These are phyloP conservation scores for Hypsopygia costalis DNA, from an alignment of 2,888 invertebrate genomes.

Conservation along the genomic window DNA sequence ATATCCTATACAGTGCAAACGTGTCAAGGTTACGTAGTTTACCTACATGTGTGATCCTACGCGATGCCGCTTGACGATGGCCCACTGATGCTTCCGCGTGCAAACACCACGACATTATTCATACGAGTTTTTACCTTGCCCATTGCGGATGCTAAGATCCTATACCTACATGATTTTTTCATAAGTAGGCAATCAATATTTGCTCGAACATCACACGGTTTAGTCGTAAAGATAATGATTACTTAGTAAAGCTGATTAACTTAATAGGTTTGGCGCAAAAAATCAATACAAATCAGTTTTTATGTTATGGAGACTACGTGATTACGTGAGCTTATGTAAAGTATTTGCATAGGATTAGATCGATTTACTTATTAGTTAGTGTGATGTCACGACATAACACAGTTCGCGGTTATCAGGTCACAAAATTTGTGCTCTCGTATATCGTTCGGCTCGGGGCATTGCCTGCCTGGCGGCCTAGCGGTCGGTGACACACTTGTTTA, in stretches of 20 bases:
- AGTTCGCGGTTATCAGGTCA: constrained; percentile 27
- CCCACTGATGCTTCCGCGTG: constrained; percentile 53
- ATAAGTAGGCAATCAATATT: constrained; percentile 17
- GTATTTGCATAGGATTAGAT: background rate
- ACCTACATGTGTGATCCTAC: constrained; percentile 13
- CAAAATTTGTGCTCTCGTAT: background rate
- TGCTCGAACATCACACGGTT: constrained; percentile 23
- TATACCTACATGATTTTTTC: constrained; percentile 16
- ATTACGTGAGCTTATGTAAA: background rate
- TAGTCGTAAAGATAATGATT: constrained; percentile 22
- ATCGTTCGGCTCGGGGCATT: constrained; percentile 20
- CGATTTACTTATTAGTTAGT: background rate
- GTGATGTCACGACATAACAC: constrained; percentile 15
- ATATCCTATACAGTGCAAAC: constrained; percentile 37
- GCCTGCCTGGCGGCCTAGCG: constrained; percentile 15
- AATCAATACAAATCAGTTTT: constrained; percentile 8
- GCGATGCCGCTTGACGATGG: constrained; percentile 29
- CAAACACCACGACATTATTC: constrained; percentile 30
- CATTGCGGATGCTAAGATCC: constrained; percentile 22
- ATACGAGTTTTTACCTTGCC: constrained; percentile 30
- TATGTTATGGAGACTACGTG: constrained; percentile 1
- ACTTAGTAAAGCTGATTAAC: constrained; percentile 8
- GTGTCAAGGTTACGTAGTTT: constrained; percentile 54
- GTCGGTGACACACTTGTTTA: constrained; percentile 33
- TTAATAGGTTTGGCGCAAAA: constrained; percentile 17